Evolutionary conservation across 2,113 vertebrate species (phyloP), one percentile per base, ranked within the genome.

Genomic region (Cyphomyrus discorhynchus): DNA sequence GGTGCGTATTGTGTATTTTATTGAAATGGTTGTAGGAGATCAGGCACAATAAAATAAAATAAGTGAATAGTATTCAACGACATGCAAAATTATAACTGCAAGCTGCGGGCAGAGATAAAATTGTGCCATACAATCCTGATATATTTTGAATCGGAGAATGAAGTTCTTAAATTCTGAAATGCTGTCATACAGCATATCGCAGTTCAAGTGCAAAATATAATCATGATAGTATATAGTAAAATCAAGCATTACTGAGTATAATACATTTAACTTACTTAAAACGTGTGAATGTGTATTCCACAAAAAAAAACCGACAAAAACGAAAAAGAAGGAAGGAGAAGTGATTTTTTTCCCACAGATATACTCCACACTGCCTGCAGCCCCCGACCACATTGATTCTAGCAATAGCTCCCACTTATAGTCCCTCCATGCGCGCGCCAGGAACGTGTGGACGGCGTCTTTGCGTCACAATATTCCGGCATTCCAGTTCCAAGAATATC

Each of bases 391-490:
- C 85, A 42, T 31, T 15, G 17, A 56, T 53, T 53, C 85, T 52
- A 47, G 83, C 83, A 31, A 56, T 39, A 56, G 82, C 82, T n/a
- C 82, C 8, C 49, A 56, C 85, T 87, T 87, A 87, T 87, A 87
- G 50, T 47, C 21, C 47, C 53, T 87, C 47, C 27, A 87, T 35
- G 50, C n/a, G 21, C 24, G 17, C 50, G 50, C 24, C 15, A 39
- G 50, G 50, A 87, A 87, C 50, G 85, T 53, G 49, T 5, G 15
- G 50, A 5, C 50, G 5, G 11, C 50, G 85, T 39, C 49, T 27
- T 50, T 39, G 85, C 50, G 85, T 87, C 85, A 87, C 85, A 53
- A 39, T 87, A 52, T 53, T 86, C 50, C 10, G 24, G 7, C 24
- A 27, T 47, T 27, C 49, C 31, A 35, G 49, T 35, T 31, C 50